Percentiles rank a stretch among this genome's conserved stretches.
Evolutionary conservation across 2,888 invertebrate species (phyloP).

Genomic region (Chrysomela aeneicollis): DNA sequence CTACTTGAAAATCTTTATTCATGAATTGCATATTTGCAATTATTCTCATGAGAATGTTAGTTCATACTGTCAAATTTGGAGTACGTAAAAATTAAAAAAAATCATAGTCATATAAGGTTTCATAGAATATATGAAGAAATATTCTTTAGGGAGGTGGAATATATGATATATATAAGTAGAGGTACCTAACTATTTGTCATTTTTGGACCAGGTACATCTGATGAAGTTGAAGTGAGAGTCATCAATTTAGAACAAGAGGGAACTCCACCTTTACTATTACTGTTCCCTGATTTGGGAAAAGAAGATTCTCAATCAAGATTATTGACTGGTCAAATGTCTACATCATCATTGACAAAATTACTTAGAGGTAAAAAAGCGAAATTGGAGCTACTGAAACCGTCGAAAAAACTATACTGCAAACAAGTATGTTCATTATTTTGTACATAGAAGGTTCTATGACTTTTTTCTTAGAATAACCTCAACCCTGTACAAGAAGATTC

Average conservation of each 20-base stretch:
- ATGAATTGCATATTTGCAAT: no score
- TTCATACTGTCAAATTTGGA: no score
- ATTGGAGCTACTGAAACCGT: slow-evolving; percentile 46
- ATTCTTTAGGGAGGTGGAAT: no score
- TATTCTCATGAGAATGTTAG: no score
- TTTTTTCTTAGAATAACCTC: neutral
- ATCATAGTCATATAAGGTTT: no score
- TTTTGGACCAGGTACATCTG: slow-evolving; percentile 16
- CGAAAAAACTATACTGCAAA: slow-evolving; percentile 38
- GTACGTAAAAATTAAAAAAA: no score
- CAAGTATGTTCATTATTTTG: slow-evolving; percentile 10
- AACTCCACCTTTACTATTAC: slow-evolving; percentile 44
- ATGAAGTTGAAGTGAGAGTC: slow-evolving; percentile 45
- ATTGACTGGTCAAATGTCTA: slow-evolving; percentile 38
- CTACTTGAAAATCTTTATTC: no score
- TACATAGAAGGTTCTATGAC: neutral
- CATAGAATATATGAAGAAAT: no score
- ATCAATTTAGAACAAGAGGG: slow-evolving; percentile 38
- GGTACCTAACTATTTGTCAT: no score
- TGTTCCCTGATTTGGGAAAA: slow-evolving; percentile 50
- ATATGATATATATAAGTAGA: neutral
- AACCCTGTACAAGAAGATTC: neutral
- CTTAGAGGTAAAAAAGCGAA: slow-evolving; percentile 53
- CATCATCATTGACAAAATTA: slow-evolving; percentile 49
- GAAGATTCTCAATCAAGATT: slow-evolving; percentile 32